Evolutionary conservation across 2,888 invertebrate species (phyloP).

Genomic region (Teleiodes luculella): DNA sequence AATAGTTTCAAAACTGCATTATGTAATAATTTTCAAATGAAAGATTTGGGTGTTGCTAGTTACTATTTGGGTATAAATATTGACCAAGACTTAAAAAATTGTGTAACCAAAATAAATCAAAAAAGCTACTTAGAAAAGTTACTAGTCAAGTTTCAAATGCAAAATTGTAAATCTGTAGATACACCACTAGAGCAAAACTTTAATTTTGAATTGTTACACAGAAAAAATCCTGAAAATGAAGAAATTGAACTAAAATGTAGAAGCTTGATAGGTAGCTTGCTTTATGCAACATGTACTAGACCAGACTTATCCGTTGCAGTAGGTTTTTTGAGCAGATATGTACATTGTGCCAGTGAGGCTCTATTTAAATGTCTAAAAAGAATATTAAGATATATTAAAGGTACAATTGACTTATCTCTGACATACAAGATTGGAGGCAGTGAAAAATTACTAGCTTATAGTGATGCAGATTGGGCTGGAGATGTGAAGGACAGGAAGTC

Average conservation of each 20-base stretch:
- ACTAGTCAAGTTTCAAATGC: constrained; percentile 14
- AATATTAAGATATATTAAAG: constrained; percentile 21
- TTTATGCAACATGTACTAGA: constrained; percentile 26
- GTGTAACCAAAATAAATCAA: constrained; percentile 14
- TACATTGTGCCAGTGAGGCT: no score
- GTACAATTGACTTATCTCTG: constrained; percentile 19
- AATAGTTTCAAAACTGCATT: constrained; percentile 10
- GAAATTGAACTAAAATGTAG: constrained; percentile 23
- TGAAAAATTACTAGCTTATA: constrained; percentile 18
- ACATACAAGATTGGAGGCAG: constrained; percentile 22
- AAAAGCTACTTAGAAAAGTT: constrained; percentile 15
- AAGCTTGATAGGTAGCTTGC: constrained; percentile 22
- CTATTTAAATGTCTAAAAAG: neutral
- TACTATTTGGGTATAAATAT: constrained; percentile 18
- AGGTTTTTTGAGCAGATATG: constrained; percentile 2
- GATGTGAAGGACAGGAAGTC: constrained; percentile 14
- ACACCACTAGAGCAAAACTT: constrained; percentile 22
- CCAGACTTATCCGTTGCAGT: constrained; percentile 23
- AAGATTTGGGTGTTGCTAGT: constrained; percentile 16
- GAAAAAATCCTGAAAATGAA: constrained; percentile 15
- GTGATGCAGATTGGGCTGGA: constrained; percentile 23
- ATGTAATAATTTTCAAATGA: constrained; percentile 18
- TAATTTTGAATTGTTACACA: no score
- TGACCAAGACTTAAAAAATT: constrained; percentile 15
- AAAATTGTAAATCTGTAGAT: constrained; percentile 16